Evolutionary conservation across 2,888 invertebrate species (phyloP).

Genomic region (Furcula furcula): DNA sequence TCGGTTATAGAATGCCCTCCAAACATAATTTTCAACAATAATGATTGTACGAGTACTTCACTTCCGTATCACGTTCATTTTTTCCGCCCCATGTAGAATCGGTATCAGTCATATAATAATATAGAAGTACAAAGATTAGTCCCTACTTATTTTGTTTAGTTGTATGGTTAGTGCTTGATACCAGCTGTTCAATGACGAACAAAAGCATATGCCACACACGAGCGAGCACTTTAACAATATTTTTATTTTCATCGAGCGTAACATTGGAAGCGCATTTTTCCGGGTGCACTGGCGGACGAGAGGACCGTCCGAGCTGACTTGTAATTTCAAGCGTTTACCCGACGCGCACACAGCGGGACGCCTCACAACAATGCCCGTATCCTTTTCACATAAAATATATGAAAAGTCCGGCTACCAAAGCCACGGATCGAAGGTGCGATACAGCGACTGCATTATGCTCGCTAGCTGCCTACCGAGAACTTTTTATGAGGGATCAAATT

Average conservation of each 20-base stretch:
- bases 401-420: conserved; percentile 74
- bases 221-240: conserved; percentile 40
- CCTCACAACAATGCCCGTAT: conserved; percentile 77
- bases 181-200: too few species aligned
- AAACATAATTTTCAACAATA: too few species aligned
- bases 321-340: conserved; percentile 81
- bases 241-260: conserved; percentile 71
- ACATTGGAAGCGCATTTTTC: conserved; percentile 78
- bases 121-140: too few species aligned
- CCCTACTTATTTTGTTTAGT: too few species aligned
- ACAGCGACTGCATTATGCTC: conserved; percentile 64
- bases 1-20: too few species aligned
- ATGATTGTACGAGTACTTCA: too few species aligned
- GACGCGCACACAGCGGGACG: conserved; percentile 67
- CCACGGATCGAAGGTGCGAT: conserved; percentile 71
- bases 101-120: too few species aligned
- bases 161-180: too few species aligned
- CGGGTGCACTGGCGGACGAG: conserved; percentile 38
- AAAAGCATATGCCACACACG: conserved; percentile 39
- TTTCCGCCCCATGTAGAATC: too few species aligned
- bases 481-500: conserved; percentile 82
- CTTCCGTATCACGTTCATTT: too few species aligned
- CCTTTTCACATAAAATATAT: conserved; percentile 82
- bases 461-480: conserved; percentile 71
- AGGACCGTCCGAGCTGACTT: conserved; percentile 61